phyloP scores from a whole-genome alignment of 2,888 invertebrate genomes.

The Tenthredo amoena region DNA sequence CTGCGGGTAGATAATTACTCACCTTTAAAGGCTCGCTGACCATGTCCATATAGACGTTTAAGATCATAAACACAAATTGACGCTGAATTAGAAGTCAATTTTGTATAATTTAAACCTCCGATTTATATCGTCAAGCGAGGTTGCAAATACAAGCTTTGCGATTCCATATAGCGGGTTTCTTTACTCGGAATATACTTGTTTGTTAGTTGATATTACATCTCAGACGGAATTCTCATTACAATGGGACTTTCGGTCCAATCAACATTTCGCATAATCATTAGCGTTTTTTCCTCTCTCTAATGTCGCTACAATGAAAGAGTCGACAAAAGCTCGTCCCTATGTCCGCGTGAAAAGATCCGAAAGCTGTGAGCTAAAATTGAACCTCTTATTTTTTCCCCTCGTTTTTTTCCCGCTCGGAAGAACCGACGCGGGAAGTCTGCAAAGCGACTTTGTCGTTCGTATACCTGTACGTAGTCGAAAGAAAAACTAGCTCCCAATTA shows the following conservation, averaged over 20 bases:
- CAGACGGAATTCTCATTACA: background rate
- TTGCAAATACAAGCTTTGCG: background rate
- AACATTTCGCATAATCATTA: background rate
- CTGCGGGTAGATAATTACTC: conserved; percentile 24
- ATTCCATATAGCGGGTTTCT: background rate
- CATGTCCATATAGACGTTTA: background rate
- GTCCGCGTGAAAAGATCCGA: background rate
- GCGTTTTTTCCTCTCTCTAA: background rate
- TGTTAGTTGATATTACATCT: background rate
- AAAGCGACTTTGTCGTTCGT: background rate
- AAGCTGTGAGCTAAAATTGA: background rate
- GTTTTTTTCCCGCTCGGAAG: background rate
- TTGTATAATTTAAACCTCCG: background rate
- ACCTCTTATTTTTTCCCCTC: background rate
- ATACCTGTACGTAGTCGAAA: background rate
- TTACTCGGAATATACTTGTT: background rate
- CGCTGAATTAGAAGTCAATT: conserved; percentile 3
- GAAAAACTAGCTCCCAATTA: background rate
- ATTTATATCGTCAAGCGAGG: background rate
- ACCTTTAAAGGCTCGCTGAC: conserved; percentile 32
- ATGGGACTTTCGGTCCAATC: background rate
- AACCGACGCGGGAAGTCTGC: background rate
- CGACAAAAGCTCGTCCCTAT: background rate
- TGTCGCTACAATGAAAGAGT: background rate
- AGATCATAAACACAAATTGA: conserved; percentile 5